phyloP scores from a whole-genome alignment of 1,140 invertebrate species.

The Drosophila sp. region DNA sequence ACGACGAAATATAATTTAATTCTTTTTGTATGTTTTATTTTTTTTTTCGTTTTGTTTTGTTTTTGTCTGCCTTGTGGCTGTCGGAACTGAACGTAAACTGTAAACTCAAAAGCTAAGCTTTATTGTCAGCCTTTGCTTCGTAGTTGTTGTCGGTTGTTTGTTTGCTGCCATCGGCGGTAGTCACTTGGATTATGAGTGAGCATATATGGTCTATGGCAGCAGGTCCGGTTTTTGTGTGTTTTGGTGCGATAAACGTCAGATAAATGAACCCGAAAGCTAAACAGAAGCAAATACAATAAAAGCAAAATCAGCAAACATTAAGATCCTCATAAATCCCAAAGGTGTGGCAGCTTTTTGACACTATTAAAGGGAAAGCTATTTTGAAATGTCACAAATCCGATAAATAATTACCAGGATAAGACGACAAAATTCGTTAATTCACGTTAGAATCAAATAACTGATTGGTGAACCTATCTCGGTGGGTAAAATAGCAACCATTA shows the following conservation, averaged over 20 bases:
- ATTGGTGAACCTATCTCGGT: too few relatives aligned
- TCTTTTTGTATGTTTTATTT: constrained; percentile 29
- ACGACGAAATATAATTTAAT: constrained; percentile 38
- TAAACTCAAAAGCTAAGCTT: constrained; percentile 66
- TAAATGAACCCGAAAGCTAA: constrained; percentile 68
- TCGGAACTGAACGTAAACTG: constrained; percentile 71
- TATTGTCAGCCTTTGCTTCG: constrained; percentile 33
- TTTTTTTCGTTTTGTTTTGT: constrained; percentile 20
- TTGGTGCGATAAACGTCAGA: constrained; percentile 74
- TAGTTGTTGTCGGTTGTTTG: constrained; percentile 26
- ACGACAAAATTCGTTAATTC: not conserved
- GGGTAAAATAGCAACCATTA: too few relatives aligned
- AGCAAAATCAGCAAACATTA: constrained; percentile 31
- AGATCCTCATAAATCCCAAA: constrained; percentile 36
- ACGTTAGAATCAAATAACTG: too few relatives aligned
- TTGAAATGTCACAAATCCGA: not conserved
- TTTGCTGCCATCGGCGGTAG: constrained; percentile 54
- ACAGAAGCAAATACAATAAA: constrained; percentile 58
- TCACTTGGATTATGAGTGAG: constrained; percentile 59
- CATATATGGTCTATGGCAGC: constrained; percentile 74
- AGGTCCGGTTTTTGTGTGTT: constrained; percentile 65
- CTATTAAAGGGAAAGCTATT: not conserved
- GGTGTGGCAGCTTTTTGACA: constrained; percentile 2
- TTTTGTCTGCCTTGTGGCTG: constrained; percentile 69
- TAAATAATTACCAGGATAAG: not conserved